Base-by-base conservation (phyloP, 2,888 invertebrate genomes). In the Agonopterix alstromeriana region DNA sequence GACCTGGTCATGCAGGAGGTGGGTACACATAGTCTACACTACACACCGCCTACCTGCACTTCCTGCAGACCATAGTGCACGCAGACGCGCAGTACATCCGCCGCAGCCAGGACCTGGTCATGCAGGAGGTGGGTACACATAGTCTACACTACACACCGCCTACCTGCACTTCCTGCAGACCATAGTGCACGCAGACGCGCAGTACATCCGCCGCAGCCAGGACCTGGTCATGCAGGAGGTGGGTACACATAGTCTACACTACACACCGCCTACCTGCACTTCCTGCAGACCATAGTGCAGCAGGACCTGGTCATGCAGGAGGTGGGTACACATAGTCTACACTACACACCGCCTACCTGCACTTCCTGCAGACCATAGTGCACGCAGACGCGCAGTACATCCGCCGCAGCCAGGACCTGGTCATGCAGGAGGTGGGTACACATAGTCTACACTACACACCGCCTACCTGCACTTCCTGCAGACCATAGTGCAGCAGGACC, bases 301-400 rank as follows among this genome's bases (percentile, higher is more conserved):
- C 99, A 99, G 82, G 98, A 99, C 74, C 94, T 98, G 90, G 98
- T 99, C 47, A 99, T 99, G 96, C 98, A 98, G 75, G 99, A 99
- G 93, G 95, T 95, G 65, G 38, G 38, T n/a, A n/a, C n/a, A n/a
- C n/a, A n/a, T n/a, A n/a, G n/a, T n/a, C n/a, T n/a, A n/a, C n/a
- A n/a, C n/a, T n/a, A n/a, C n/a, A n/a, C 65, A 97, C 98, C 9
- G 97, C 95, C 56, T 99, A 98, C 84, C 90, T 99, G 63, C 96
- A 96, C 80, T 98, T 86, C 73, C 90, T 99, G 60, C 98, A 98
- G 84, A 98, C 98, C 1, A 95, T 99, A 50, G 98, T 99, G 36
- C 97, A 97, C 75, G 98, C 98, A 0, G 98, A 98, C 73, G 95
- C 96, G 65, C 96, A 97, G 76, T 98, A 97, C 73, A 98, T 99